Evolutionary conservation across 2,113 vertebrate species (phyloP), one percentile per base, ranked within the genome.

Genomic region (Catharus bicknelli): DNA sequence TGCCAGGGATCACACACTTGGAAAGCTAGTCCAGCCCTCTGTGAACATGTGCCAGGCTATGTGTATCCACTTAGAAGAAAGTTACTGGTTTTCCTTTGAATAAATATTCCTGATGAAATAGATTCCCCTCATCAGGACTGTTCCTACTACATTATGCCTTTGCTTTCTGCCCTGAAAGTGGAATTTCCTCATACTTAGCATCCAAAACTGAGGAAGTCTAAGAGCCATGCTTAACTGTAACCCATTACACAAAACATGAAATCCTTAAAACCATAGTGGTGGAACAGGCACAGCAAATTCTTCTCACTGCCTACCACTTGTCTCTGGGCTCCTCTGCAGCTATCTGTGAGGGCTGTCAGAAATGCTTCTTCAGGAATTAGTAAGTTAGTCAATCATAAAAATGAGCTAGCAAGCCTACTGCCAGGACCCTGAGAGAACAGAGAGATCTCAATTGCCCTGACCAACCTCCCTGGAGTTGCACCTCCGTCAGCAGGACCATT

Each of bases 201-300:
- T 18, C 16, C 72, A 29, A 55, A 89, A 58, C 10, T 14, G 18
- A 54, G 36, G 10, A 47, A 54, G 7, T 53, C 32, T 68, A 51
- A 59, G 64, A 77, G 17, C 11, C 64, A 45, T 34, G 13, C 25
- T 40, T 57, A 74, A 51, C 23, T 36, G 27, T 6, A 81, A 81
- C 2, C 2, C 21, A 8, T 32, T 25, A 59, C 11, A 70, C 7
- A 73, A 67, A 74, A 66, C 29, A 27, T 23, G 7, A 77, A 72
- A 74, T 34, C 7, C 12, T 78, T 40, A 47, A 0, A 0, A 57
- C 59, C 25, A n/a, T 5, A 14, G 17, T n/a, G 55, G 23, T 29
- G 16, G 42, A 85, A 59, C 43, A 74, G 26, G 34, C 29, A 74
- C 36, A 81, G 29, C 38, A 63, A 68, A 79, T 64, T 69, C 62